Percentiles rank a stretch among this genome's conserved stretches.
phyloP scores from a whole-genome alignment of 2,797 vertebrate genomes.

The Acrossocheilus wenchowensis region DNA sequence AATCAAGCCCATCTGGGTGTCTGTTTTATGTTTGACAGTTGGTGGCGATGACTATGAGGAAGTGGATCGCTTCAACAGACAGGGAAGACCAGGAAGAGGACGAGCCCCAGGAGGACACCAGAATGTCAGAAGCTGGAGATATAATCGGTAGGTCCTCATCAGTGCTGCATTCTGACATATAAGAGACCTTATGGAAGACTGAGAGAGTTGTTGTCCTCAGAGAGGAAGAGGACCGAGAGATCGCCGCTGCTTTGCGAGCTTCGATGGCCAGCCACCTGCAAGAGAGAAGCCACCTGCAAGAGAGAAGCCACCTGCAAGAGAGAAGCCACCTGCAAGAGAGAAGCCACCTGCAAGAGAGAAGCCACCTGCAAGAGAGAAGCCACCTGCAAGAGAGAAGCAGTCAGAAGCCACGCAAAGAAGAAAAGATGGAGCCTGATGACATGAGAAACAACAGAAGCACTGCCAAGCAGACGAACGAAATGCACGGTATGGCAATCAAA shows the following conservation, averaged over 20 bases:
- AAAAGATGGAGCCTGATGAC: constrained; percentile 78
- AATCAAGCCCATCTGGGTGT: constrained; percentile 9
- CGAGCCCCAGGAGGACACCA: constrained; percentile 82
- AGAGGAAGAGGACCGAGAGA: constrained; percentile 92
- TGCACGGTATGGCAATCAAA: constrained; percentile 63
- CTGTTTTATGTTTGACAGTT: constrained; percentile 71
- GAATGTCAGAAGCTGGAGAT: constrained; percentile 94
- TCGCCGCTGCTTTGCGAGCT: constrained; percentile 89
- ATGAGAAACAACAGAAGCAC: constrained; percentile 69
- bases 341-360: constrained; percentile 80
- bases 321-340: constrained; percentile 77
- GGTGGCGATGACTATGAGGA: constrained; percentile 92
- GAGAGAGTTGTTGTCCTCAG: constrained; percentile 68
- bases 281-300: constrained; percentile 77
- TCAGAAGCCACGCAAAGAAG: constrained; percentile 82
- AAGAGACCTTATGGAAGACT: not conserved
- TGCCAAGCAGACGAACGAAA: constrained; percentile 68
- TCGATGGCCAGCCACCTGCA: constrained; percentile 82
- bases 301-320: constrained; percentile 81
- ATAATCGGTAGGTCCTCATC: constrained; percentile 84
- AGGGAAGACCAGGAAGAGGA: constrained; percentile 77
- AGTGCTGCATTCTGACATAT: not conserved
- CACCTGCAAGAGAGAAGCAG: constrained; percentile 80
- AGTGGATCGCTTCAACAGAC: constrained; percentile 84
- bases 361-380: constrained; percentile 74